Evolutionary conservation across 2,113 vertebrate genomes (phyloP).

Genomic region (Myiozetetes cayanensis): DNA sequence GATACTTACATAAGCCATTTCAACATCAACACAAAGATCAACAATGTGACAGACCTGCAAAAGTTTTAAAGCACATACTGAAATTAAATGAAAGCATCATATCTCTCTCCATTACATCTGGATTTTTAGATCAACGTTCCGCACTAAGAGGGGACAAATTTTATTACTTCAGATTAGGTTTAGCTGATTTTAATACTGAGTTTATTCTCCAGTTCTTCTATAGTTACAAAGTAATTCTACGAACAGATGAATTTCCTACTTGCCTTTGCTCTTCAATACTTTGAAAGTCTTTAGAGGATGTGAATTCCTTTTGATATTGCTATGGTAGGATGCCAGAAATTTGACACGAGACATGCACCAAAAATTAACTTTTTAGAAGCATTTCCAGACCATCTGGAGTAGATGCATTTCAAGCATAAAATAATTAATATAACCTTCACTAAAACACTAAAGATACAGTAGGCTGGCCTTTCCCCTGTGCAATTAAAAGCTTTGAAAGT

Average conservation of each 20-base stretch:
- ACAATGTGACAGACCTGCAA: background rate
- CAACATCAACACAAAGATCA: background rate
- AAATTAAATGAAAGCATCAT: background rate
- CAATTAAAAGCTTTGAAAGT: constrained; percentile 21
- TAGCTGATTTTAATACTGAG: background rate
- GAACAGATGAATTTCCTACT: background rate
- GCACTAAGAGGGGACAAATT: background rate
- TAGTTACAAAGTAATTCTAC: background rate
- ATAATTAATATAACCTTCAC: constrained; percentile 56
- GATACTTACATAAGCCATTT: background rate
- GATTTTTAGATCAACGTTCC: background rate
- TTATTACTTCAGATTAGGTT: background rate
- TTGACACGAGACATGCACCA: background rate
- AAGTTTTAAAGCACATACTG: background rate
- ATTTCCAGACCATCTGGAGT: constrained; percentile 62
- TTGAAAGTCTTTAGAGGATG: background rate
- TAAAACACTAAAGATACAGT: background rate
- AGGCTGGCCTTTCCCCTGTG: constrained; percentile 3
- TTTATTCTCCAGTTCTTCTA: background rate
- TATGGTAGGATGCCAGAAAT: constrained; percentile 38
- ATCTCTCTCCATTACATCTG: background rate
- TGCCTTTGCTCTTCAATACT: background rate
- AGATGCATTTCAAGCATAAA: constrained; percentile 5
- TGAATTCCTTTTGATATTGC: constrained; percentile 12
- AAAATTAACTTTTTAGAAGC: constrained; percentile 62